These are phyloP conservation scores for Pituophis catenifer DNA, from an alignment of 2,113 vertebrate species.

Conservation along the genomic window DNA sequence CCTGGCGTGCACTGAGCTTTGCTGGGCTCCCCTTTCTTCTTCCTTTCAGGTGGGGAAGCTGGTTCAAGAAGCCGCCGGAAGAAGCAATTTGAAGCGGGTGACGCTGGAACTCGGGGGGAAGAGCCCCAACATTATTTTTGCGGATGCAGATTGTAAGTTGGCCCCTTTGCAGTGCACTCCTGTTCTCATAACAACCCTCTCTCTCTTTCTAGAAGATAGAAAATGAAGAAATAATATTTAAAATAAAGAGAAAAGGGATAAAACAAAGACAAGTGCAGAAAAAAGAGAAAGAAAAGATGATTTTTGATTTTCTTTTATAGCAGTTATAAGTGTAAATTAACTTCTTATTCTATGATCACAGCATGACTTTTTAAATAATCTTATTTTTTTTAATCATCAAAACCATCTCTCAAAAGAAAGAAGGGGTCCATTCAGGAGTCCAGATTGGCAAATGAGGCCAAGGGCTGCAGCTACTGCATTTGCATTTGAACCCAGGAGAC, in stretches of 20 bases:
- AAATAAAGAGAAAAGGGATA: background rate
- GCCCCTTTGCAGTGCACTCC: background rate
- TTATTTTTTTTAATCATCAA: background rate
- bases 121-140: slow-evolving; percentile 98
- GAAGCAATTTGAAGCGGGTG: slow-evolving; percentile 97
- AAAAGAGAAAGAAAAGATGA: background rate
- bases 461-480: background rate
- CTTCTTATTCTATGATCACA: background rate
- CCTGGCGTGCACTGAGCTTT: background rate
- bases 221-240: background rate
- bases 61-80: slow-evolving; percentile 98
- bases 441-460: background rate
- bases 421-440: background rate
- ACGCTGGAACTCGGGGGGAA: slow-evolving; percentile 98
- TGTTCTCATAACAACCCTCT: background rate
- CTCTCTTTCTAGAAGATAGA: background rate
- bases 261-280: background rate
- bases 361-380: background rate
- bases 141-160: slow-evolving; percentile 96
- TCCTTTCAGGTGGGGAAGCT: slow-evolving; percentile 91
- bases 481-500: background rate
- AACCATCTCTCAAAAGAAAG: background rate
- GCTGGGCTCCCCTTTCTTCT: slow-evolving; percentile 39
- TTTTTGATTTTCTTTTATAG: background rate
- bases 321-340: background rate